Conservation (phyloP, 2,113 vertebrate genomes). For the Lamprologus ornatipinnis region DNA sequence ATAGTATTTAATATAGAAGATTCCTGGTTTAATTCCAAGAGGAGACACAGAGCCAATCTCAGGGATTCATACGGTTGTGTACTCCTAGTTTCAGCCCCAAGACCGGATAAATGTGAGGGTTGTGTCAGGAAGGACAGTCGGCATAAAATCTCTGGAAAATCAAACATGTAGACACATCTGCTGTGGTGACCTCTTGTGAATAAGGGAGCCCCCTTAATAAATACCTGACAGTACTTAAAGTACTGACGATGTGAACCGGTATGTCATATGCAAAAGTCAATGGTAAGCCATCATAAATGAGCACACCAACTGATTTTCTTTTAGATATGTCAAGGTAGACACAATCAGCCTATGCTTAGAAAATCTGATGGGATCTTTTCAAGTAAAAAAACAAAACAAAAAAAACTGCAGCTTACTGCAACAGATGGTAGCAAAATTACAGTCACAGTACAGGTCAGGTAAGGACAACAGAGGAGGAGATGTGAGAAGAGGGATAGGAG, state of each 20-base stretch:
- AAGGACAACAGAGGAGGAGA: constrained; percentile 1
- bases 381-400: background rate
- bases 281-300: background rate
- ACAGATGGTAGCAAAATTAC: constrained; percentile 14
- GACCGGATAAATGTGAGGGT: background rate
- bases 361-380: background rate
- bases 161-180: background rate
- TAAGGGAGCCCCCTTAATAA: background rate
- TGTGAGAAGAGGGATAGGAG: background rate
- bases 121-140: background rate
- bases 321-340: background rate
- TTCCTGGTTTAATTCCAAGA: background rate
- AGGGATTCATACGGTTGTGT: background rate
- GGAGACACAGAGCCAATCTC: background rate
- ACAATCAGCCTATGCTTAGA: background rate
- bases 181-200: background rate
- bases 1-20: background rate
- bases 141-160: background rate
- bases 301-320: background rate
- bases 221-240: background rate
- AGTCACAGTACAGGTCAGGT: background rate
- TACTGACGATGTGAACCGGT: background rate
- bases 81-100: background rate
- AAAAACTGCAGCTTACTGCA: background rate
- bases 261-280: background rate